These are phyloP conservation scores for Eulithis prunata DNA, from an alignment of 2,888 invertebrate species.

Conservation along the genomic window DNA sequence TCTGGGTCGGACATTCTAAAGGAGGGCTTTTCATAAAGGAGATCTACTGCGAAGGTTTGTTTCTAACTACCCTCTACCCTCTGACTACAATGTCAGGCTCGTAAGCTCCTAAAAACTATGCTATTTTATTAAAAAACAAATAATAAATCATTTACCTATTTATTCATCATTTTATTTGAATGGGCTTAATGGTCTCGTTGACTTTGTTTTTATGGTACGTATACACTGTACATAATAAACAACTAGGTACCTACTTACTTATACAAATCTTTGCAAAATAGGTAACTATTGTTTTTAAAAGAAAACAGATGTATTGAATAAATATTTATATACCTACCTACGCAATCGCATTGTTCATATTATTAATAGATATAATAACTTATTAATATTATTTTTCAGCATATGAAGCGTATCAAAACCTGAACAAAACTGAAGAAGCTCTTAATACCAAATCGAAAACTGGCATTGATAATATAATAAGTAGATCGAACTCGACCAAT, in stretches of 20 bases:
- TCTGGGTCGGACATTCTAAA: slow-evolving; percentile 94
- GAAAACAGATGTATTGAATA: too few relatives aligned
- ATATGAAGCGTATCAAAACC: slow-evolving; percentile 65
- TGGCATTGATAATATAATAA: slow-evolving; percentile 24
- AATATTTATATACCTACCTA: too few relatives aligned
- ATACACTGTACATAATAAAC: too few relatives aligned
- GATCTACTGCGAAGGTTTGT: slow-evolving; percentile 88
- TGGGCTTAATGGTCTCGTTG: too few relatives aligned
- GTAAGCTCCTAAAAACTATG: too few relatives aligned
- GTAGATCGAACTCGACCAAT: slow-evolving; percentile 28
- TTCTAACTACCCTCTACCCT: too few relatives aligned
- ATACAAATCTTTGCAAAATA: background rate
- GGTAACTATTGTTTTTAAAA: background rate
- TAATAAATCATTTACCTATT: too few relatives aligned
- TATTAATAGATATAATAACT: background rate
- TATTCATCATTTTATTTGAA: too few relatives aligned
- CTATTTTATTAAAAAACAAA: too few relatives aligned
- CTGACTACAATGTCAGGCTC: too few relatives aligned
- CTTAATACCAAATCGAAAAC: slow-evolving; percentile 34
- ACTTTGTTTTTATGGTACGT: too few relatives aligned
- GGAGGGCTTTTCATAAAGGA: slow-evolving; percentile 95
- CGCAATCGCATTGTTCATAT: background rate
- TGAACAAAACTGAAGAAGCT: slow-evolving; percentile 38
- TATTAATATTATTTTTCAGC: slow-evolving; percentile 55
- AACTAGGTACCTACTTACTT: background rate